Evolutionary conservation across 1,140 invertebrate genomes (phyloP).

Genomic region (Leptinotarsa texana): DNA sequence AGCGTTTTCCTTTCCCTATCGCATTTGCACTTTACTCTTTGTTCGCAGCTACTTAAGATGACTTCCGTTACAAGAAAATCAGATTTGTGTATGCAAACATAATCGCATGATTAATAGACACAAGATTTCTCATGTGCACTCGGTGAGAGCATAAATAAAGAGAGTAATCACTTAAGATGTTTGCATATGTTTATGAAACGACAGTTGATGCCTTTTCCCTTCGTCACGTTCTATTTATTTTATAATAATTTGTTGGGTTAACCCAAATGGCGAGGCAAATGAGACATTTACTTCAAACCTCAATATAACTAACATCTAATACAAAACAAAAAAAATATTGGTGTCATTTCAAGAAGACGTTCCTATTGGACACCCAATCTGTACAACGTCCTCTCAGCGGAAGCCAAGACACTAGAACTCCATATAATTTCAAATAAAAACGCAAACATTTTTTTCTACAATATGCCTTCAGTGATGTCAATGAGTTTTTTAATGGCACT

Average conservation of each 20-base stretch:
- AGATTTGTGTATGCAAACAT: constrained; percentile 33
- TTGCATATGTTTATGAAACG: constrained; percentile 26
- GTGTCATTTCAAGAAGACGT: no score
- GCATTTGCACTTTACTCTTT: constrained; percentile 28
- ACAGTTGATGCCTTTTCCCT: background rate
- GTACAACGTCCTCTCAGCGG: no score
- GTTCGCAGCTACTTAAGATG: constrained; percentile 28
- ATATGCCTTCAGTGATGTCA: no score
- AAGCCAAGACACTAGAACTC: no score
- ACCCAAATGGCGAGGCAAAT: no score
- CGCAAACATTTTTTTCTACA: no score
- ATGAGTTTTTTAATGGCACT: no score
- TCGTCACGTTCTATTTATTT: background rate
- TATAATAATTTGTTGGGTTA: background rate
- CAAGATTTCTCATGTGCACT: constrained; percentile 14
- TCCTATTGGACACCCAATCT: no score
- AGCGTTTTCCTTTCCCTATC: constrained; percentile 18
- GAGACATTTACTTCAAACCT: no score
- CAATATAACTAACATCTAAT: no score
- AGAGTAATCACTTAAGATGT: constrained; percentile 21
- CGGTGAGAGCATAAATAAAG: constrained; percentile 25
- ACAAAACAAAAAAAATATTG: no score
- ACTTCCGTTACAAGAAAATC: constrained; percentile 36
- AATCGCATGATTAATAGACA: constrained; percentile 31
- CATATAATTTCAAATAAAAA: no score